phyloP scores from a whole-genome alignment of 1,140 invertebrate genomes.

The Drosophila nikananu region DNA sequence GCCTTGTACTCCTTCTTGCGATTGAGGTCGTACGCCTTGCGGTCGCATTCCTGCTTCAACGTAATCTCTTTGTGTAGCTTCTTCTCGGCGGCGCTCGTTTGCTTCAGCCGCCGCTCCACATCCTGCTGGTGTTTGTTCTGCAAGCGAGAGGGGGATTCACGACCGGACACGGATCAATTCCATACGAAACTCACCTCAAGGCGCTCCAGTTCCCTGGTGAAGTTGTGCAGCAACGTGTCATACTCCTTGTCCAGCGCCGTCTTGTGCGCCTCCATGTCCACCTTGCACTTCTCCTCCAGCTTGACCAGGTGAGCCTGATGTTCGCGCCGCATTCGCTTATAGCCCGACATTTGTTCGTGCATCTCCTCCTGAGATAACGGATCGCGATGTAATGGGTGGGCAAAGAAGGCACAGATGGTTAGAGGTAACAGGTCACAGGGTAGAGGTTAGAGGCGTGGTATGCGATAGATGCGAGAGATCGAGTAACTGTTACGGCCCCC shows the following conservation, averaged over 20 bases:
- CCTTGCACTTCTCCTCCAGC: constrained; percentile 97
- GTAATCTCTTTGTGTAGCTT: constrained; percentile 97
- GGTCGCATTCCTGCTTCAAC: constrained; percentile 94
- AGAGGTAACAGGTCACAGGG: constrained; percentile 4
- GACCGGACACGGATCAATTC: no score
- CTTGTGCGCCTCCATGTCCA: constrained; percentile 98
- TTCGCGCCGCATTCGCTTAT: constrained; percentile 98
- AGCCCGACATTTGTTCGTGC: constrained; percentile 99
- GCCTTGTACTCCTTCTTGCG: constrained; percentile 99
- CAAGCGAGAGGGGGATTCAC: neutral
- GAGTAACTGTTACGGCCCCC: neutral
- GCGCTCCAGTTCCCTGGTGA: constrained; percentile 96
- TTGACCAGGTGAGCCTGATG: constrained; percentile 97
- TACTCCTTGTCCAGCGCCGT: constrained; percentile 98
- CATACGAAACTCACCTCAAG: constrained; percentile 88
- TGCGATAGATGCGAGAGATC: constrained; percentile 4
- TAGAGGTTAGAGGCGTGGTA: constrained; percentile 13
- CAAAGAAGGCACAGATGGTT: constrained; percentile 55
- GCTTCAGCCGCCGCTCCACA: constrained; percentile 94
- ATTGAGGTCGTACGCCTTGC: constrained; percentile 93
- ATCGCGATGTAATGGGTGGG: constrained; percentile 12
- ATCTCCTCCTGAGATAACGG: constrained; percentile 92
- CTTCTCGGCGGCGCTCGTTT: constrained; percentile 95
- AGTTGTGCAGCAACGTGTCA: constrained; percentile 95
- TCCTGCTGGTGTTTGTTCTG: constrained; percentile 95